phyloP scores from a whole-genome alignment of 2,797 vertebrate genomes.

The Borostomias antarcticus region DNA sequence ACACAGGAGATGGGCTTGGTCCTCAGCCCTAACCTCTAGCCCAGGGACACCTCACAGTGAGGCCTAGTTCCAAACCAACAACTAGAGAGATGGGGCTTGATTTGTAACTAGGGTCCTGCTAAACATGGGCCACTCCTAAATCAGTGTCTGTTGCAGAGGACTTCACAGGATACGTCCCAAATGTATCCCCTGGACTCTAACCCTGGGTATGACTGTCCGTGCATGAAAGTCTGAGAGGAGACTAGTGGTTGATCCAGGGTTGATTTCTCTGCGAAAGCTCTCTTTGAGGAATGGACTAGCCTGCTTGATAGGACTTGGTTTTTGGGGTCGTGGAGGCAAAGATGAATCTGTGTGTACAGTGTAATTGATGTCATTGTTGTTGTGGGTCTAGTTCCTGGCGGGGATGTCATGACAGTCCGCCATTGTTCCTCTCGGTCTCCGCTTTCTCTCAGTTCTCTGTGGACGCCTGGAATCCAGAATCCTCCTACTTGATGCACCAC shows the following conservation, averaged over 20 bases:
- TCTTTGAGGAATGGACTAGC: too few relatives aligned
- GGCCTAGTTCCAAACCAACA: not conserved
- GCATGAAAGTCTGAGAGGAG: too few relatives aligned
- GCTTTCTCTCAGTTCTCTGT: not conserved
- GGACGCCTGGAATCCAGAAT: not conserved
- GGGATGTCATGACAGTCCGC: not conserved
- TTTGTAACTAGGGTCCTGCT: not conserved
- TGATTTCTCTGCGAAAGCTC: too few relatives aligned
- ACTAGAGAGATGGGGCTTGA: too few relatives aligned
- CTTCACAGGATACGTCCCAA: too few relatives aligned
- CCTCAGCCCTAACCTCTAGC: too few relatives aligned
- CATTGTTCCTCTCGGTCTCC: constrained; percentile 8
- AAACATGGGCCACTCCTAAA: too few relatives aligned
- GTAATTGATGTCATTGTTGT: constrained; percentile 17
- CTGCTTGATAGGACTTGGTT: constrained; percentile 7
- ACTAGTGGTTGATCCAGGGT: too few relatives aligned
- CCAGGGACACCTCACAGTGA: not conserved
- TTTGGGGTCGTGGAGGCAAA: constrained; percentile 2
- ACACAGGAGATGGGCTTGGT: not conserved
- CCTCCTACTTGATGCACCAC: constrained; percentile 10
- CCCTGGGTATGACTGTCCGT: too few relatives aligned
- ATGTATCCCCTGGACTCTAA: too few relatives aligned
- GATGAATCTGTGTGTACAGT: not conserved
- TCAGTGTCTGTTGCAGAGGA: too few relatives aligned
- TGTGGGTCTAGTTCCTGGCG: constrained; percentile 12